phyloP scores from a whole-genome alignment of 2,888 invertebrate species.

The Scelioninae gen. 1 region DNA sequence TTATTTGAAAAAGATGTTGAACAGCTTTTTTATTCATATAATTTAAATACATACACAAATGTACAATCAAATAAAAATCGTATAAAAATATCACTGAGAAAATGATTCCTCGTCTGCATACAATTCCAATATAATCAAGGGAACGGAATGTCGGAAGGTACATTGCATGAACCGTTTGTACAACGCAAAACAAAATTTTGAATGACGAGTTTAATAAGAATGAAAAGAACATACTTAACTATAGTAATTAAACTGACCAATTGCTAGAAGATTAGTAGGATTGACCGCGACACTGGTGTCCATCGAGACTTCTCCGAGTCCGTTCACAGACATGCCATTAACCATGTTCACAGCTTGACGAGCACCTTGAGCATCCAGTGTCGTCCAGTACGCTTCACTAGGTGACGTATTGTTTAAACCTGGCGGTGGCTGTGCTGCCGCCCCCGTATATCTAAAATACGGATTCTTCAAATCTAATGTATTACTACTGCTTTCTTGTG shows the following conservation, averaged over 20 bases:
- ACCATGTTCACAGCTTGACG: constrained; percentile 89
- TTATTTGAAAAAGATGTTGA: constrained; percentile 12
- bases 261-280: constrained; percentile 84
- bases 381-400: constrained; percentile 96
- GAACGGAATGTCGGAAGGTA: background rate
- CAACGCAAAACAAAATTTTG: background rate
- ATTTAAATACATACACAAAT: constrained; percentile 11
- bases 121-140: background rate
- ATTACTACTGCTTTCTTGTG: constrained; percentile 92
- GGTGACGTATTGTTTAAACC: constrained; percentile 96
- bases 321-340: constrained; percentile 90
- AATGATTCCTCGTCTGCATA: background rate
- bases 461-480: constrained; percentile 99
- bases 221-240: constrained; percentile 44
- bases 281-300: constrained; percentile 87
- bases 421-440: constrained; percentile 96
- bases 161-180: background rate
- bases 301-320: constrained; percentile 90
- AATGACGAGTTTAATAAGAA: background rate
- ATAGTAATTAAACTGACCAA: constrained; percentile 78
- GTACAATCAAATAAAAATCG: constrained; percentile 7
- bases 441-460: constrained; percentile 98
- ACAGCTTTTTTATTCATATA: constrained; percentile 4
- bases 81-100: constrained; percentile 5
- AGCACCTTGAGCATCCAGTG: constrained; percentile 90